A percentile compares a stretch with the other conserved stretches of the same genome.
These are phyloP conservation scores for Ailurus styani DNA, from an alignment of 2,113 vertebrate genomes.

Conservation along the genomic window DNA sequence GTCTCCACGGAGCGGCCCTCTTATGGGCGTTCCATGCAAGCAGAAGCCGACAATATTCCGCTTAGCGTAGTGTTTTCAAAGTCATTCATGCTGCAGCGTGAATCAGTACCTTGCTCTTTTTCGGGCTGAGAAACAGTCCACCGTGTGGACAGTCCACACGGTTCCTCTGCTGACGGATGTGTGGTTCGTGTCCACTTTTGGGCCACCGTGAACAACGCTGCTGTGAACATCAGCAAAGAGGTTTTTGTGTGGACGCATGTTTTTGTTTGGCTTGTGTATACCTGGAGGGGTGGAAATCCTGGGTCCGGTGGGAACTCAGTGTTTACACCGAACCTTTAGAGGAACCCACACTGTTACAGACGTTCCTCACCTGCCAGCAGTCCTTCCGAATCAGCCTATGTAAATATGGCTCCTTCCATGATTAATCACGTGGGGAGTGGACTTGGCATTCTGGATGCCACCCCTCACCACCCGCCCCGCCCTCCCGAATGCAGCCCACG, in stretches of 20 bases:
- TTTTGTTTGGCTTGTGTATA: too few relatives aligned
- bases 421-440: rapidly evolving
- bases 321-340: rapidly evolving
- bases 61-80: neutral
- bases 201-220: rapidly evolving
- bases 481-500: neutral
- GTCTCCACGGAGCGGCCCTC: neutral
- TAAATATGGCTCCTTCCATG: too few relatives aligned
- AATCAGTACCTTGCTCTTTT: rapidly evolving
- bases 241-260: rapidly evolving
- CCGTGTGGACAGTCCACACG: rapidly evolving
- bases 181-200: too few relatives aligned
- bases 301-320: rapidly evolving
- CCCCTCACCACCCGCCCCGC: rapidly evolving
- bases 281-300: rapidly evolving
- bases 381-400: neutral
- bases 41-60: rapidly evolving
- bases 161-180: rapidly evolving
- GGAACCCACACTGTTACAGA: rapidly evolving
- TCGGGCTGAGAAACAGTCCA: neutral
- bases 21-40: too few relatives aligned
- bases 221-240: rapidly evolving
- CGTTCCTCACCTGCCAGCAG: neutral
- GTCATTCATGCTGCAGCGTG: rapidly evolving
- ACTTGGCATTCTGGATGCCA: rapidly evolving